Base-by-base conservation (phyloP, 2,888 invertebrate species). In the Hemaris fuciformis region DNA sequence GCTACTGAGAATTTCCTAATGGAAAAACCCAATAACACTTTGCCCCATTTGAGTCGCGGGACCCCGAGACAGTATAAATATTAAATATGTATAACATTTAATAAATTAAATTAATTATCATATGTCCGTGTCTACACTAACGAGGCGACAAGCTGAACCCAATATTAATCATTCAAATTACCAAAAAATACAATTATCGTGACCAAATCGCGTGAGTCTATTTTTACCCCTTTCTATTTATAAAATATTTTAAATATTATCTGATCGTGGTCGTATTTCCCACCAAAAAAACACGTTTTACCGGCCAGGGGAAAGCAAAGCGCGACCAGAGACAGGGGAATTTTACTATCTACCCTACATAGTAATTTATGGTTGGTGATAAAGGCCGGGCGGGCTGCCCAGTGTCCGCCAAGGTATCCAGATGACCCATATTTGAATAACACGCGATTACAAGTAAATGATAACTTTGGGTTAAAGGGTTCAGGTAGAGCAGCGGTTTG, bases 341-440 rank as follows among this genome's bases (percentile, higher is more conserved):
- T 53, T 45, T 45, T 27, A 18, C 31, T 27, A 31, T 31, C 31
- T 31, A 27, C 53, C 27, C 48, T 48, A 57, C n/a, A 63, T 62
- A 64, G 61, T 64, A 62, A 68, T 68, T 68, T 68, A 68, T 66
- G 64, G 68, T 65, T 64, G 62, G 48, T 65, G 68, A 66, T 68
- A 66, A 43, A 41, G 34, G 25, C n/a, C 41, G 22, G 60, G n/a
- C 45, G 27, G 27, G 7, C 8, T 8, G 27, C 27, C 7, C 7
- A 27, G 25, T 4, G 38, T n/a, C n/a, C 38, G 38, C 38, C 38
- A n/a, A n/a, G n/a, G n/a, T n/a, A n/a, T n/a, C n/a, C n/a, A n/a
- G n/a, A n/a, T n/a, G 59, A 23, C 59, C 53, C 53, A 57, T 58
- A 58, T 60, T 8, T 60, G 46, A 53, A 53, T 53, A 53, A 53